phyloP scores from a whole-genome alignment of 2,888 invertebrate genomes.

The Tachina fera region DNA sequence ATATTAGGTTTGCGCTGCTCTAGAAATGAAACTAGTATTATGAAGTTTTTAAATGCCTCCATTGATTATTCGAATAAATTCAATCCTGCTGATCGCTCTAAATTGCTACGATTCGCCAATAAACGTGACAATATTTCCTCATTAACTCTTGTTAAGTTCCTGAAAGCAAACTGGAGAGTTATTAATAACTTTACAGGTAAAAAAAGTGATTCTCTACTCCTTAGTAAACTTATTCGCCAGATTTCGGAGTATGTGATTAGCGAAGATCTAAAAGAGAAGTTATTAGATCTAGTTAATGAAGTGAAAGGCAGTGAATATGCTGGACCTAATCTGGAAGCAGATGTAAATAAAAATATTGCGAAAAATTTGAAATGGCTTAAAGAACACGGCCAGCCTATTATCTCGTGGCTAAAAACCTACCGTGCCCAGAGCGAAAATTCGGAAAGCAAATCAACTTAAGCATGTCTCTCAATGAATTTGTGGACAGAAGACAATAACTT shows the following conservation, averaged over 20 bases:
- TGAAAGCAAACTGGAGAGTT: conserved; percentile 81
- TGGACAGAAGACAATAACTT: too few species aligned
- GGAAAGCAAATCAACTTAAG: too few species aligned
- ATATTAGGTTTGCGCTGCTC: too few species aligned
- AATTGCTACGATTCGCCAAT: background rate
- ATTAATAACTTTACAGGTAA: conserved; percentile 76
- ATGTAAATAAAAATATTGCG: too few species aligned
- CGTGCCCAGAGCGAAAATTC: too few species aligned
- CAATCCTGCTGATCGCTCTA: conserved; percentile 77
- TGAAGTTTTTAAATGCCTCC: too few species aligned
- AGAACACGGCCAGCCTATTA: too few species aligned
- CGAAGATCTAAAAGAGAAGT: conserved; percentile 74
- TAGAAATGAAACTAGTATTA: too few species aligned
- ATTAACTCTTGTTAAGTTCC: conserved; percentile 84
- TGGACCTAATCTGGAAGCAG: conserved; percentile 66
- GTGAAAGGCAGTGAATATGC: conserved; percentile 75
- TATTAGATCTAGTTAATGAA: conserved; percentile 74
- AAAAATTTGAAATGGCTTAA: too few species aligned
- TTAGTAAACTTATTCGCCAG: conserved; percentile 75
- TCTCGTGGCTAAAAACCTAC: too few species aligned
- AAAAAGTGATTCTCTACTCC: conserved; percentile 75
- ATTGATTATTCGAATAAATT: conserved; percentile 74
- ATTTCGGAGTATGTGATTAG: conserved; percentile 78
- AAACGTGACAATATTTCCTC: background rate
- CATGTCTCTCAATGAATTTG: too few species aligned